These are phyloP conservation scores for Hesperia comma DNA, from an alignment of 2,888 invertebrate species.

Conservation along the genomic window DNA sequence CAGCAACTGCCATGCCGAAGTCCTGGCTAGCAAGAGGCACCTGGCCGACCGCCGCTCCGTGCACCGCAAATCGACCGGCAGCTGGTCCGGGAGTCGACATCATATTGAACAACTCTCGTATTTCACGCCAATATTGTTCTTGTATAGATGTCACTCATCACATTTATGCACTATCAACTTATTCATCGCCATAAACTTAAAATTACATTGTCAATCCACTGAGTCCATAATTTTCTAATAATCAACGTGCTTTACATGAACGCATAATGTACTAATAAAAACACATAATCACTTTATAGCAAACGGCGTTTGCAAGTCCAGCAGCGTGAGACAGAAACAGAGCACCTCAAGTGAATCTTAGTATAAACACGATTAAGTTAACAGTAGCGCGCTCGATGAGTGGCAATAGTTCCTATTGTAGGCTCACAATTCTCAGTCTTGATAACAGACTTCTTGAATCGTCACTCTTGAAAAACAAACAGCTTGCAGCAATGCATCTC, in stretches of 20 bases:
- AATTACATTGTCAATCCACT: constrained; percentile 15
- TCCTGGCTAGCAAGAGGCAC: constrained; percentile 55
- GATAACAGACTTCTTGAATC: background rate
- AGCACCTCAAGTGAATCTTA: background rate
- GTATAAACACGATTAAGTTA: background rate
- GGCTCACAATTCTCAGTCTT: background rate
- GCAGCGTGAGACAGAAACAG: background rate
- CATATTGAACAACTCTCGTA: constrained; percentile 40
- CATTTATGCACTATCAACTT: constrained; percentile 25
- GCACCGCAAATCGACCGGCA: constrained; percentile 57
- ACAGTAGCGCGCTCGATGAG: background rate
- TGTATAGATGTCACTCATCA: constrained; percentile 45
- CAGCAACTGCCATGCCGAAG: constrained; percentile 60
- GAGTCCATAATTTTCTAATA: constrained; percentile 5
- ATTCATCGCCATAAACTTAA: constrained; percentile 24
- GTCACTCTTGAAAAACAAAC: background rate
- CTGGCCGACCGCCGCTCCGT: constrained; percentile 56
- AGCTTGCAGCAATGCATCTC: too few species aligned
- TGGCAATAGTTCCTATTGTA: too few species aligned
- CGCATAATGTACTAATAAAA: constrained; percentile 12
- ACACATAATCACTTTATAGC: constrained; percentile 24
- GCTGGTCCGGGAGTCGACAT: constrained; percentile 67
- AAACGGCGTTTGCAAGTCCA: constrained; percentile 4
- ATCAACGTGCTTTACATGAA: background rate
- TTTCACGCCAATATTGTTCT: constrained; percentile 42